A percentile compares a stretch with the other conserved stretches of the same genome.
Conservation (phyloP, 2,797 vertebrate species). For the Eidolon dupreanum region DNA sequence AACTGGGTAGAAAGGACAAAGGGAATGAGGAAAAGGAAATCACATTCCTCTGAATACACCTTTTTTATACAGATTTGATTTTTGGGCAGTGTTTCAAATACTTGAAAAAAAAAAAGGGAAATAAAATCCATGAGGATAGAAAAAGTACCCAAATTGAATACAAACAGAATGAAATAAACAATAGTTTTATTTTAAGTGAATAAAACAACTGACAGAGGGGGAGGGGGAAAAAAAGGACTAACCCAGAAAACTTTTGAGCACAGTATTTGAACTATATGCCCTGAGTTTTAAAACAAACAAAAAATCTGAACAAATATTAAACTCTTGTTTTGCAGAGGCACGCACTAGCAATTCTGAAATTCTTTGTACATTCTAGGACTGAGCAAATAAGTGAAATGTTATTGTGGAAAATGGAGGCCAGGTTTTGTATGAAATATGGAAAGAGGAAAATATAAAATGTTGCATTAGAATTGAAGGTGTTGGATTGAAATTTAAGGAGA, state of each 20-base stretch:
- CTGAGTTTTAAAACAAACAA: neutral
- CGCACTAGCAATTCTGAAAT: neutral
- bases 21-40: neutral
- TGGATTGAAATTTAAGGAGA: neutral
- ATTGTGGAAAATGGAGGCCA: neutral
- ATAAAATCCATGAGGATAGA: neutral
- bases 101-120: neutral
- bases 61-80: neutral
- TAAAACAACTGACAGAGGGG: neutral
- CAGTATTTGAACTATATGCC: neutral
- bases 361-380: neutral
- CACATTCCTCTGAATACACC: neutral
- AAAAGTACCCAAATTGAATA: constrained; percentile 4
- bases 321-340: neutral
- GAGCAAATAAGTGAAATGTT: neutral
- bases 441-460: neutral
- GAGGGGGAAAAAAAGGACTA: neutral
- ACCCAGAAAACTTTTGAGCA: neutral
- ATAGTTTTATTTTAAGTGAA: constrained; percentile 31
- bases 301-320: constrained; percentile 45
- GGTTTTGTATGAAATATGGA: neutral
- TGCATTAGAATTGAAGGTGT: neutral
- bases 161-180: constrained; percentile 17
- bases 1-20: neutral
- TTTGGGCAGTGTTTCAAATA: constrained; percentile 2